These are phyloP conservation scores for Alsophila aescularia DNA, from an alignment of 2,888 invertebrate genomes.

Conservation along the genomic window DNA sequence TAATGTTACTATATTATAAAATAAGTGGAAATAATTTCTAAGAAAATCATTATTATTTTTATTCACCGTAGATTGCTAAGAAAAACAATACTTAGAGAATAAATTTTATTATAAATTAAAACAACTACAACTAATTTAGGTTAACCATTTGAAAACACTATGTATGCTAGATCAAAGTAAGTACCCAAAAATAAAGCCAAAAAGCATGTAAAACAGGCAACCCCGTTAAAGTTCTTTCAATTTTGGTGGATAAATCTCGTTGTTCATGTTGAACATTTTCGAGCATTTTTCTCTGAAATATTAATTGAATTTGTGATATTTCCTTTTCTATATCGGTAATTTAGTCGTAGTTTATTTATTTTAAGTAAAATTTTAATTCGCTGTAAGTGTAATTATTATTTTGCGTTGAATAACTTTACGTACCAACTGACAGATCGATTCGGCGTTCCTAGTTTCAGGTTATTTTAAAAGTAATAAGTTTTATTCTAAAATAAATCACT, in stretches of 20 bases:
- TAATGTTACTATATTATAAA: too few species aligned
- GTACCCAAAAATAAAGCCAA: neutral
- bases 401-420: constrained; percentile 36
- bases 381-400: constrained; percentile 16
- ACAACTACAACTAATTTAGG: too few species aligned
- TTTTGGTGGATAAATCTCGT: constrained; percentile 60
- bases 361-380: constrained; percentile 9
- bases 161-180: neutral
- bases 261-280: constrained; percentile 50
- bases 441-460: constrained; percentile 73
- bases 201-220: constrained; percentile 38
- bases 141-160: too few species aligned
- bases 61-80: too few species aligned
- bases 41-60: too few species aligned
- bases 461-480: constrained; percentile 60
- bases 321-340: constrained; percentile 40
- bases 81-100: too few species aligned
- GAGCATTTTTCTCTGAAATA: constrained; percentile 53
- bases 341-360: constrained; percentile 26
- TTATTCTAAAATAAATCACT: constrained; percentile 51
- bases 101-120: too few species aligned
- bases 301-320: constrained; percentile 51
- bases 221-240: constrained; percentile 49
- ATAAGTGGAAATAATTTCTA: too few species aligned
- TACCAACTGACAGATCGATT: constrained; percentile 67